These are phyloP conservation scores for Micrasema minimum DNA, from an alignment of 1,140 invertebrate species.

Conservation along the genomic window DNA sequence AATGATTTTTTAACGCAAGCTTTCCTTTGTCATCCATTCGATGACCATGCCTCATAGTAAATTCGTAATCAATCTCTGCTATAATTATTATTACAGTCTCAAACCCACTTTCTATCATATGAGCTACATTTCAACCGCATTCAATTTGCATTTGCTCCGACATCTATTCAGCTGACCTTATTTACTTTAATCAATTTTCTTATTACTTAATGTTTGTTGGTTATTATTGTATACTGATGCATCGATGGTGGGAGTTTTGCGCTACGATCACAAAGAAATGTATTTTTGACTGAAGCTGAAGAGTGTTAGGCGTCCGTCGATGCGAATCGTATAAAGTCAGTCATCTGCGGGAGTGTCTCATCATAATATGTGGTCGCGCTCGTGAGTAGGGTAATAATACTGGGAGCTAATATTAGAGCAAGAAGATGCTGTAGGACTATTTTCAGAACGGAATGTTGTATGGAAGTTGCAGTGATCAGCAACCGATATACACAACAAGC, in stretches of 20 bases:
- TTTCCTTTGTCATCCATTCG: no score
- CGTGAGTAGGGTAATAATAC: conserved; percentile 28
- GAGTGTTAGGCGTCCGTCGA: conserved; percentile 18
- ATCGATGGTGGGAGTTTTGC: not conserved
- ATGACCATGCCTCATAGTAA: no score
- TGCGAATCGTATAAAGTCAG: conserved; percentile 33
- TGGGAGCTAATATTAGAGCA: conserved; percentile 23
- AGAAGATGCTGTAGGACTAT: conserved; percentile 14
- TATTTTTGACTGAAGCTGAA: not conserved
- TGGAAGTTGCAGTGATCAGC: conserved; percentile 14
- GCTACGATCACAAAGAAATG: conserved; percentile 12
- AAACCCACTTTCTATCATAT: no score
- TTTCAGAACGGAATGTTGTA: conserved; percentile 19
- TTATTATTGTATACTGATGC: not conserved
- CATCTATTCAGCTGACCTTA: no score
- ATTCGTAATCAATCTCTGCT: no score
- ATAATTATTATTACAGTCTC: no score
- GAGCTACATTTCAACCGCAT: no score
- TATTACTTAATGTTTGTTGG: no score
- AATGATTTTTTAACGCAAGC: no score
- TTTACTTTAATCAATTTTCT: no score
- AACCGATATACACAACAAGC: conserved; percentile 9
- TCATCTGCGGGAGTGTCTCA: conserved; percentile 21
- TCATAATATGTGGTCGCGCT: conserved; percentile 17
- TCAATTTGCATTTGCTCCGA: no score